A percentile compares a stretch with the other conserved stretches of the same genome.
Evolutionary conservation across 2,113 vertebrate species (phyloP).

Genomic region (Syngnathus floridae): DNA sequence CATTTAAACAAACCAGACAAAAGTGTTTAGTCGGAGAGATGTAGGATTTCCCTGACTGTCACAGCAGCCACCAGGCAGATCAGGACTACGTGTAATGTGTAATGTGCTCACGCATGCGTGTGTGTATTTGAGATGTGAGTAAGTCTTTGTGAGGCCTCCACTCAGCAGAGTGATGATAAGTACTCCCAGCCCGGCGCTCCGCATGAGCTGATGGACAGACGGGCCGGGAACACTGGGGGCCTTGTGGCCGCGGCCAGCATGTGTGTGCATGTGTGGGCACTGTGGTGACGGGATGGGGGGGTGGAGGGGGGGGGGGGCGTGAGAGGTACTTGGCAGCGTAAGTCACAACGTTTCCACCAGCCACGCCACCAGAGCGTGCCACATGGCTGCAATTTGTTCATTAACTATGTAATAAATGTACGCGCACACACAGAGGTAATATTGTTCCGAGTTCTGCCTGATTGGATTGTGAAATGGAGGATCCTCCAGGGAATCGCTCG

Average conservation of each 20-base stretch:
- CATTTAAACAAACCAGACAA: slow-evolving; percentile 15
- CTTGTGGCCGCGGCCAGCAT: slow-evolving; percentile 58
- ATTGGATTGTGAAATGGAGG: slow-evolving; percentile 65
- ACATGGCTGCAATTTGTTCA: slow-evolving; percentile 78
- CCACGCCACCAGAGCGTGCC: slow-evolving; percentile 54
- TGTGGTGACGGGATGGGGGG: slow-evolving; percentile 38
- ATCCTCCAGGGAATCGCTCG: slow-evolving; percentile 58
- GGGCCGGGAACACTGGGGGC: slow-evolving; percentile 66
- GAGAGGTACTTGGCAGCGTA: slow-evolving; percentile 14
- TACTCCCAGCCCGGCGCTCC: slow-evolving; percentile 63
- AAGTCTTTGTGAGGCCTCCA: slow-evolving; percentile 62
- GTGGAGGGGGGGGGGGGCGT: slow-evolving; percentile 12
- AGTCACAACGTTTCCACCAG: slow-evolving; percentile 25
- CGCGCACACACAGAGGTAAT: slow-evolving; percentile 67
- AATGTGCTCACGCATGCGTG: slow-evolving; percentile 15
- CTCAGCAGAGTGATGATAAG: slow-evolving; percentile 70
- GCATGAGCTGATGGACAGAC: slow-evolving; percentile 65
- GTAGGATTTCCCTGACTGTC: slow-evolving; percentile 25
- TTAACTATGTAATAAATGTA: slow-evolving; percentile 74
- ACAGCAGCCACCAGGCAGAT: slow-evolving; percentile 32
- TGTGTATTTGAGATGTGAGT: slow-evolving; percentile 45
- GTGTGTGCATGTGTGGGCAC: slow-evolving; percentile 22
- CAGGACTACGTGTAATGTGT: slow-evolving; percentile 25
- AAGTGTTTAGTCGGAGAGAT: slow-evolving; percentile 13
- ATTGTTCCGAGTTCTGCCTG: slow-evolving; percentile 66